Evolutionary conservation across 2,113 vertebrate genomes (phyloP).

Genomic region (Gnathonemus echidnorhynchus): DNA sequence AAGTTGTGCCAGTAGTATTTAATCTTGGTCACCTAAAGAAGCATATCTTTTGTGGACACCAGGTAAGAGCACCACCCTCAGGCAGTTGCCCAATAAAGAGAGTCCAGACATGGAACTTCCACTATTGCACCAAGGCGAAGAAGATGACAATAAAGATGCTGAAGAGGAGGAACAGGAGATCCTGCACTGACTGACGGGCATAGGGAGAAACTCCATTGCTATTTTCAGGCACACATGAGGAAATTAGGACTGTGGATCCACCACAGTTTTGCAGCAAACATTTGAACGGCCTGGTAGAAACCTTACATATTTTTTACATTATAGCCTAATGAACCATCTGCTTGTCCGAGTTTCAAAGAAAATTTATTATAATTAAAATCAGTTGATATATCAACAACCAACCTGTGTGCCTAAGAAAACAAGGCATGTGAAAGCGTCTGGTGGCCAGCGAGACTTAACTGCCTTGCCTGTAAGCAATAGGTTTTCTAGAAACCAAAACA

Average conservation of each 20-base stretch:
- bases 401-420: neutral
- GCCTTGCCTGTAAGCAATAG: neutral
- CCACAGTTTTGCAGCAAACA: neutral
- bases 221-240: neutral
- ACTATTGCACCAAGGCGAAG: conserved; percentile 50
- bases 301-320: neutral
- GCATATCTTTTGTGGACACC: neutral
- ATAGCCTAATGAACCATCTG: neutral
- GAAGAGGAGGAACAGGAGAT: conserved; percentile 57
- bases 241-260: neutral
- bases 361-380: neutral
- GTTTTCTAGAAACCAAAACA: neutral
- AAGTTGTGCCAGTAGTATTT: neutral
- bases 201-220: no score
- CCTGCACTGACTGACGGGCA: conserved; percentile 35
- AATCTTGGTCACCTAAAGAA: neutral
- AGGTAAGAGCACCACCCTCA: conserved; percentile 49
- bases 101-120: conserved; percentile 73
- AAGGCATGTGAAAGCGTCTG: neutral
- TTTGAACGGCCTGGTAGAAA: neutral
- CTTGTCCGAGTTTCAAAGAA: neutral
- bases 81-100: conserved; percentile 49
- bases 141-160: conserved; percentile 41
- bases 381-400: neutral
- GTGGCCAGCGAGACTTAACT: neutral